Conservation (phyloP, 2,888 invertebrate species). For the Harpagoxenus sublaevis region DNA sequence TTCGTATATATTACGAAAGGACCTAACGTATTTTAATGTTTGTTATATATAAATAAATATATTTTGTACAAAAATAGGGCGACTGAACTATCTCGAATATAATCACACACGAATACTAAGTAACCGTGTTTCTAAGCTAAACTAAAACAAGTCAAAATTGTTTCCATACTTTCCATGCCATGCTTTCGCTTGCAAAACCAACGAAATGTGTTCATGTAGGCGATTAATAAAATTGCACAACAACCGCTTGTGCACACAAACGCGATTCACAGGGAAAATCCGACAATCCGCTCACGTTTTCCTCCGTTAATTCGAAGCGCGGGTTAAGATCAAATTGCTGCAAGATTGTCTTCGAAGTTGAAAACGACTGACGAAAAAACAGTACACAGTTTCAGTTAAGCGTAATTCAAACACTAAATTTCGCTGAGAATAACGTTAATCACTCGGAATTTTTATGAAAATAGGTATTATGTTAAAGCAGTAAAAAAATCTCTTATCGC, state of each 20-base stretch:
- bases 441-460: neutral
- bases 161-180: neutral
- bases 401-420: slow-evolving; percentile 2
- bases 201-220: neutral
- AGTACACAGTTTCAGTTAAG: neutral
- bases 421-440: neutral
- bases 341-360: slow-evolving; percentile 13
- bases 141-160: neutral
- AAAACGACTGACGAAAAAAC: slow-evolving; percentile 23
- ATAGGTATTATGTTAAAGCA: neutral
- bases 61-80: neutral
- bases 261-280: neutral
- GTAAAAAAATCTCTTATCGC: neutral
- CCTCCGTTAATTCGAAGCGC: slow-evolving; percentile 17
- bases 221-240: slow-evolving; percentile 33
- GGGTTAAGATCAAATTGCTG: slow-evolving; percentile 9
- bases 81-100: neutral
- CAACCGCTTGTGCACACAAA: neutral
- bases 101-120: neutral
- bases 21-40: neutral
- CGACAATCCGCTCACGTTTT: slow-evolving; percentile 21
- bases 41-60: neutral
- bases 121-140: slow-evolving; percentile 1
- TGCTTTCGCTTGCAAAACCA: slow-evolving; percentile 6
- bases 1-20: neutral